These are phyloP conservation scores for Pseudochromis fuscus DNA, from an alignment of 2,797 vertebrate genomes.

Conservation along the genomic window DNA sequence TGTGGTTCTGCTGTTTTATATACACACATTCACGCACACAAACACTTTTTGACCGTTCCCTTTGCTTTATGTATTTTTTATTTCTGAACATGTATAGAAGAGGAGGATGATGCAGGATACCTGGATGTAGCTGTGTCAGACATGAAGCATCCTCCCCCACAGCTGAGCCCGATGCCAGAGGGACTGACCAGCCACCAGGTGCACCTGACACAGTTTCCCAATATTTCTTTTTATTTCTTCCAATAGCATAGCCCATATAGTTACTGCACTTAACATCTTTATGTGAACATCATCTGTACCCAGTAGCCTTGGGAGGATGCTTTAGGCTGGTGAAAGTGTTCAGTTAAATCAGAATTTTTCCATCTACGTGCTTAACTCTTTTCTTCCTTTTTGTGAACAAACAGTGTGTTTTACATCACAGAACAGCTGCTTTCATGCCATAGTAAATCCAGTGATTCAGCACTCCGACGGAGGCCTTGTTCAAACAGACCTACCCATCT, in stretches of 20 bases:
- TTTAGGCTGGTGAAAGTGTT: constrained; percentile 31
- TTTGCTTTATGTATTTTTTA: constrained; percentile 1
- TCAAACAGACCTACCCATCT: constrained; percentile 39
- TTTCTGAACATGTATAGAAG: constrained; percentile 73
- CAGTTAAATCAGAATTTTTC: constrained; percentile 16
- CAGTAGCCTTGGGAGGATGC: constrained; percentile 4
- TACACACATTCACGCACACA: constrained; percentile 3
- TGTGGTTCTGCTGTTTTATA: constrained; percentile 24
- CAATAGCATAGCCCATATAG: neutral
- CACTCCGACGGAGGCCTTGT: constrained; percentile 34
- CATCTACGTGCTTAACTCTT: constrained; percentile 16
- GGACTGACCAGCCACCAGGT: constrained; percentile 95
- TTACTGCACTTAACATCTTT: neutral
- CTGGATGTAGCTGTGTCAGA: constrained; percentile 89
- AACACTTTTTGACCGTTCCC: constrained; percentile 27
- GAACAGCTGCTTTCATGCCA: constrained; percentile 30
- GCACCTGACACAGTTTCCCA: constrained; percentile 5
- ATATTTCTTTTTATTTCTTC: neutral
- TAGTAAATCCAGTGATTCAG: constrained; percentile 31
- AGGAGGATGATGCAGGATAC: constrained; percentile 87
- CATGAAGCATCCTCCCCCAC: constrained; percentile 89
- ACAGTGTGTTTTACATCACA: neutral
- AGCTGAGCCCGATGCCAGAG: constrained; percentile 93
- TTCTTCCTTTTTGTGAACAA: constrained; percentile 29
- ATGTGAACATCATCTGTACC: neutral